Evolutionary conservation across 1,140 invertebrate genomes (phyloP).

Genomic region (roundworm (Caenorhabditis elegans)): DNA sequence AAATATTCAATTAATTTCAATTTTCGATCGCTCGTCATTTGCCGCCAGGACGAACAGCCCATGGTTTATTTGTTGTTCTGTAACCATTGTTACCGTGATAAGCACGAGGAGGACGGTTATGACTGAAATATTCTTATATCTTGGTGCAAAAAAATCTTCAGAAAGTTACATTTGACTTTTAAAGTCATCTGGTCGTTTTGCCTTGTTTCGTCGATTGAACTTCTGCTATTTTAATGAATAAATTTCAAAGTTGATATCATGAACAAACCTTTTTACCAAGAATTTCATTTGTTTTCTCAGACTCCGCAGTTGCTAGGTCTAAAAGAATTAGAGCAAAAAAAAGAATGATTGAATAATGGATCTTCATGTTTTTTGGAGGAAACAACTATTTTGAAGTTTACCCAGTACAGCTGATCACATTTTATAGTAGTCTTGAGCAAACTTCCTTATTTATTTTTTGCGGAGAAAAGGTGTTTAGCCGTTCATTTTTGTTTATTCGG

Average conservation of each 20-base stretch:
- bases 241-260: neutral
- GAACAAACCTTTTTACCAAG: neutral
- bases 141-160: neutral
- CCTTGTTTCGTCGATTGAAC: neutral
- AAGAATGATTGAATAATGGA: neutral
- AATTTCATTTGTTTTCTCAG: neutral
- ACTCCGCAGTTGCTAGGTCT: neutral
- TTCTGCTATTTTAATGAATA: too few species aligned
- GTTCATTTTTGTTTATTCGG: neutral
- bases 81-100: neutral
- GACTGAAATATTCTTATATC: neutral
- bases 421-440: neutral
- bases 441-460: slow-evolving; percentile 27
- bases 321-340: neutral
- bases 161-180: neutral
- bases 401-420: neutral
- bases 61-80: neutral
- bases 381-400: too few species aligned
- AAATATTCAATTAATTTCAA: too few species aligned
- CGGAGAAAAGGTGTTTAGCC: neutral
- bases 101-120: neutral
- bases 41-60: too few species aligned
- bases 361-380: neutral
- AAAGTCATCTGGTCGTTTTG: neutral
- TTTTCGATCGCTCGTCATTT: too few species aligned